These are phyloP conservation scores for Discoglossus pictus DNA, from an alignment of 2,797 vertebrate genomes.

Conservation along the genomic window DNA sequence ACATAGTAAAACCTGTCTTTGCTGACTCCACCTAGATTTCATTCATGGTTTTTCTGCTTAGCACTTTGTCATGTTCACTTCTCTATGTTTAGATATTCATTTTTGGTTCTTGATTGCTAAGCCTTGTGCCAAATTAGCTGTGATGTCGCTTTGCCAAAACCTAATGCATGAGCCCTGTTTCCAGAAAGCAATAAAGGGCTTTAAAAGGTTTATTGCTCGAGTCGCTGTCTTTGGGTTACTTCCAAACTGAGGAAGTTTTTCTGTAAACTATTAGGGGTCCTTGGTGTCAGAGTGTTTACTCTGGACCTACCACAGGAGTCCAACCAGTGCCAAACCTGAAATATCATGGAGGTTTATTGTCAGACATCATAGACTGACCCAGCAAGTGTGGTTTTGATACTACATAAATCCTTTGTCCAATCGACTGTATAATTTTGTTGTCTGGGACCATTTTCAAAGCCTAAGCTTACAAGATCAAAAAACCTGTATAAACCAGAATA, in stretches of 20 bases:
- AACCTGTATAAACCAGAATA: conserved; percentile 50
- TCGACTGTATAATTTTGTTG: conserved; percentile 58
- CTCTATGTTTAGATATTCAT: conserved; percentile 31
- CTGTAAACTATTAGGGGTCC: conserved; percentile 60
- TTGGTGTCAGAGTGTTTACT: conserved; percentile 59
- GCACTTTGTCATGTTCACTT: conserved; percentile 26
- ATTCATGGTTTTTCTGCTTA: conserved; percentile 24
- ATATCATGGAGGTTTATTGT: conserved; percentile 52
- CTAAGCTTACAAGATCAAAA: conserved; percentile 48
- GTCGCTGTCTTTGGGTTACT: conserved; percentile 66
- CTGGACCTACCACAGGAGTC: conserved; percentile 58
- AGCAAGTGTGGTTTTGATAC: conserved; percentile 66
- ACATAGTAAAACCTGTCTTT: no score
- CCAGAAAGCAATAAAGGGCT: conserved; percentile 62
- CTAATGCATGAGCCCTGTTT: conserved; percentile 57
- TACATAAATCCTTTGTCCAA: conserved; percentile 61
- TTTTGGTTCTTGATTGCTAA: conserved; percentile 48
- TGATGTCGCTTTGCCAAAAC: conserved; percentile 58
- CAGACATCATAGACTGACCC: conserved; percentile 57
- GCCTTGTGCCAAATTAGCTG: conserved; percentile 54
- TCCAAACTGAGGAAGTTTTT: conserved; percentile 69
- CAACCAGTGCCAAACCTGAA: conserved; percentile 58
- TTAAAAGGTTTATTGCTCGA: conserved; percentile 62
- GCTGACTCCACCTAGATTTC: not conserved
- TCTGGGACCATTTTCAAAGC: conserved; percentile 52